Evolutionary conservation across 2,888 invertebrate genomes (phyloP).

Genomic region (Petrolisthes cinctipes): DNA sequence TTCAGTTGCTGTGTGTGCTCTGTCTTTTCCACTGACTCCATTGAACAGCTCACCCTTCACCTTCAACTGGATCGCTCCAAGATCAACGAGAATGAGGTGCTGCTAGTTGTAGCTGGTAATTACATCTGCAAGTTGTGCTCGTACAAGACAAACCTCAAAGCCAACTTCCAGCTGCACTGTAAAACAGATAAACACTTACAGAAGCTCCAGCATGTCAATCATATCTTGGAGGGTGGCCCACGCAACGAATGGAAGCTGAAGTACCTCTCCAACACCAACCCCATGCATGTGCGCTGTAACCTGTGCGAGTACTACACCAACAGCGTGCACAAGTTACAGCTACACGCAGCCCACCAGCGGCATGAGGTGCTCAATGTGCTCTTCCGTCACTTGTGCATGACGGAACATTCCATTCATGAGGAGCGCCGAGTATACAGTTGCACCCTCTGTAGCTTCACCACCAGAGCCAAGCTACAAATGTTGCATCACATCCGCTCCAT

Average conservation of each 20-base stretch:
- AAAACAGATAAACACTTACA: slow-evolving; percentile 99
- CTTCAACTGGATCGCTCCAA: slow-evolving; percentile 91
- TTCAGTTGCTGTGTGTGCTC: slow-evolving; percentile 96
- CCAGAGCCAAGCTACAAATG: slow-evolving; percentile 84
- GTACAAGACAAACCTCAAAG: slow-evolving; percentile 98
- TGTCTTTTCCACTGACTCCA: slow-evolving; percentile 87
- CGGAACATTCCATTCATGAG: slow-evolving; percentile 69
- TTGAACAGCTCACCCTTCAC: slow-evolving; percentile 93
- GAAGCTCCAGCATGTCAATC: slow-evolving; percentile 96
- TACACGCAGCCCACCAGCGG: slow-evolving; percentile 90
- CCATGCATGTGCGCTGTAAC: slow-evolving; percentile 94
- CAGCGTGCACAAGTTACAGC: slow-evolving; percentile 91
- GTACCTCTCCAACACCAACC: slow-evolving; percentile 84
- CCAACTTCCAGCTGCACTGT: slow-evolving; percentile 99
- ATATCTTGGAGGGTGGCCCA: slow-evolving; percentile 95
- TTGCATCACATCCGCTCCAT: slow-evolving; percentile 85
- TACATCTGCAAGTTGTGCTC: slow-evolving; percentile 98
- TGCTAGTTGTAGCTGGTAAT: slow-evolving; percentile 87
- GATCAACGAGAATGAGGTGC: slow-evolving; percentile 86
- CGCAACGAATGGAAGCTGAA: slow-evolving; percentile 92
- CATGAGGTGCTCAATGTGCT: slow-evolving; percentile 90
- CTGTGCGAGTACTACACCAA: slow-evolving; percentile 98
- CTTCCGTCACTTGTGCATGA: slow-evolving; percentile 84
- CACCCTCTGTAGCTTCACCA: slow-evolving; percentile 87
- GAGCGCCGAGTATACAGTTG: slow-evolving; percentile 77